phyloP scores from a whole-genome alignment of 2,113 vertebrate genomes.

The Pterocles gutturalis region DNA sequence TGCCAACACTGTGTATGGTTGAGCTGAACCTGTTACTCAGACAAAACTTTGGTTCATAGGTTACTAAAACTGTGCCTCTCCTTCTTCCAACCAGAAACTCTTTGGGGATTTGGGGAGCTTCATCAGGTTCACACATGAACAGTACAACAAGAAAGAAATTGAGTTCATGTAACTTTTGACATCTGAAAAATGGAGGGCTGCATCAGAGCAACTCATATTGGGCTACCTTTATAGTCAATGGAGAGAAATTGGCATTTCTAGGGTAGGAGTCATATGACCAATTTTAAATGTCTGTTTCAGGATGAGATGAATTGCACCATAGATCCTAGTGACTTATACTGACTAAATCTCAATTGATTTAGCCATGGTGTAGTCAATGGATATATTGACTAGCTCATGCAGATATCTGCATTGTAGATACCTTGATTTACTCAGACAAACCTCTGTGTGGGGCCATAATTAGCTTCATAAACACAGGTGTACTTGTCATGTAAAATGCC shows the following conservation, averaged over 20 bases:
- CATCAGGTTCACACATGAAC: background rate
- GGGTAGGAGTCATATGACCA: background rate
- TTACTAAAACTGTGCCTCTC: background rate
- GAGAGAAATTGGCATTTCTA: background rate
- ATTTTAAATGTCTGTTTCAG: background rate
- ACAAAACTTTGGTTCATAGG: background rate
- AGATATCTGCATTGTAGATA: background rate
- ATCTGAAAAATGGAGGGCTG: background rate
- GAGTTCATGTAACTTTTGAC: background rate
- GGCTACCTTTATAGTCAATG: background rate
- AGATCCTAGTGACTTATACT: background rate
- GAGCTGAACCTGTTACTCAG: background rate
- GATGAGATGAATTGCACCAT: background rate
- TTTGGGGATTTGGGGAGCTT: background rate
- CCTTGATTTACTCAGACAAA: background rate
- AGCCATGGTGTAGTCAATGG: background rate
- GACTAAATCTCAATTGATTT: background rate
- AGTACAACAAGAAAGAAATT: background rate
- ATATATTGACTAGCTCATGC: background rate
- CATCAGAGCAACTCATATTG: accelerated
- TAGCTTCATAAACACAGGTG: background rate
- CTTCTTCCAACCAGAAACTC: background rate
- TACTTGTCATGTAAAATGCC: background rate
- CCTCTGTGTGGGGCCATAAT: background rate
- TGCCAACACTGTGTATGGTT: background rate